Conservation (phyloP, 2,113 vertebrate species). For the Heliornis fulica region DNA sequence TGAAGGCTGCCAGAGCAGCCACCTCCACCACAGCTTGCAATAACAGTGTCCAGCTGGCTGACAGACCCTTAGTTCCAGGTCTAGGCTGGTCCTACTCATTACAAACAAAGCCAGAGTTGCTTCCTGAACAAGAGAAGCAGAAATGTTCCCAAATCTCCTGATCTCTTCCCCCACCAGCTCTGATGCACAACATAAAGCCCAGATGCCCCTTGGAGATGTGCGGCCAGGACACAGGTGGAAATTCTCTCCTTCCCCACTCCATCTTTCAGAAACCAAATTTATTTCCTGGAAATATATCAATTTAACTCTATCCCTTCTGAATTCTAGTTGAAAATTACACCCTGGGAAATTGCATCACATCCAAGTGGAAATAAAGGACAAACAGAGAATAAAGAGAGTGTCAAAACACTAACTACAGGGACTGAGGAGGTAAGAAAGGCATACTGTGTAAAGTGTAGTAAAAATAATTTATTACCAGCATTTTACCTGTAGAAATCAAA, state of each 20-base stretch:
- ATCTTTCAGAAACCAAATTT: background rate
- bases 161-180: background rate
- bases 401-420: background rate
- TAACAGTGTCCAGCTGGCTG: fast-evolving
- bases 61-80: background rate
- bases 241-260: background rate
- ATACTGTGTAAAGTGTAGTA: background rate
- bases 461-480: background rate
- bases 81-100: background rate
- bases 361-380: background rate
- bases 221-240: fast-evolving
- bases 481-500: background rate
- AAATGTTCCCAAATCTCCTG: background rate
- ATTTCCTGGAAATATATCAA: background rate
- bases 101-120: background rate
- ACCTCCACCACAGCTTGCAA: background rate
- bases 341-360: background rate
- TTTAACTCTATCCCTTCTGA: background rate
- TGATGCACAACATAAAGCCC: background rate
- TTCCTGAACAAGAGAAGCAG: background rate
- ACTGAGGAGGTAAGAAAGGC: background rate
- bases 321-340: background rate
- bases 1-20: background rate
- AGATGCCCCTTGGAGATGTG: fast-evolving
- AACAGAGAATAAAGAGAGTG: background rate